Conservation (phyloP, 2,113 vertebrate genomes). For the Ailurus styani region DNA sequence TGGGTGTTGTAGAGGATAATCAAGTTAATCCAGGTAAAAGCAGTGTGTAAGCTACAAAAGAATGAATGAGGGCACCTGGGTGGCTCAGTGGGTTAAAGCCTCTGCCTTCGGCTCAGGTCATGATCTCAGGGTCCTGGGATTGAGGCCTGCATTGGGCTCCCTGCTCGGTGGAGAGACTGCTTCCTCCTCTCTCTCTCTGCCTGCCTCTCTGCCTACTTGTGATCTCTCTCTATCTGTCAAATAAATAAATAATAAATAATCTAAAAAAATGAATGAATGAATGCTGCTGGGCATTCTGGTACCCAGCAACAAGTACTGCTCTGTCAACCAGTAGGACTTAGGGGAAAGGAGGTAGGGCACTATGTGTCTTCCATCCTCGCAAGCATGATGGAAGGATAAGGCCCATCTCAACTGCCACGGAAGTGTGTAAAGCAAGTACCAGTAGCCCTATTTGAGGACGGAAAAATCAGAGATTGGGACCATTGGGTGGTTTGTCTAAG, state of each 20-base stretch:
- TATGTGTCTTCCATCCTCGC: not conserved
- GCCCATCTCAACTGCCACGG: not conserved
- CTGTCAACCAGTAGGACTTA: not conserved
- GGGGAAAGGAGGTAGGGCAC: not conserved
- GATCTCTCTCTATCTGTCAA: too few relatives aligned
- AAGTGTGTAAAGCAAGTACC: not conserved
- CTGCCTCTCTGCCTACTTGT: too few relatives aligned
- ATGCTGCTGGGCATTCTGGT: not conserved
- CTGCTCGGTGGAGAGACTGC: too few relatives aligned
- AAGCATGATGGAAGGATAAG: not conserved
- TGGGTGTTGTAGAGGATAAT: not conserved
- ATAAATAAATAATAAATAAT: too few relatives aligned
- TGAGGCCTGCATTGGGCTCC: too few relatives aligned
- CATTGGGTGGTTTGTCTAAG: not conserved
- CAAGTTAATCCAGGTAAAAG: not conserved
- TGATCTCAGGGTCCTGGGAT: too few relatives aligned
- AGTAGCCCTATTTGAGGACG: not conserved
- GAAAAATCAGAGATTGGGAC: not conserved
- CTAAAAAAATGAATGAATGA: not conserved
- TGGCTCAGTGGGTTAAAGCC: too few relatives aligned
- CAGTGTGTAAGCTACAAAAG: rapidly evolving
- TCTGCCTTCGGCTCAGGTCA: too few relatives aligned
- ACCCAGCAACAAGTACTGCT: not conserved
- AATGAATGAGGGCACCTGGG: too few relatives aligned
- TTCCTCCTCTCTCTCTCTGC: too few relatives aligned